These are phyloP conservation scores for Daphoenositta chrysoptera DNA, from an alignment of 2,113 vertebrate genomes.

Conservation along the genomic window DNA sequence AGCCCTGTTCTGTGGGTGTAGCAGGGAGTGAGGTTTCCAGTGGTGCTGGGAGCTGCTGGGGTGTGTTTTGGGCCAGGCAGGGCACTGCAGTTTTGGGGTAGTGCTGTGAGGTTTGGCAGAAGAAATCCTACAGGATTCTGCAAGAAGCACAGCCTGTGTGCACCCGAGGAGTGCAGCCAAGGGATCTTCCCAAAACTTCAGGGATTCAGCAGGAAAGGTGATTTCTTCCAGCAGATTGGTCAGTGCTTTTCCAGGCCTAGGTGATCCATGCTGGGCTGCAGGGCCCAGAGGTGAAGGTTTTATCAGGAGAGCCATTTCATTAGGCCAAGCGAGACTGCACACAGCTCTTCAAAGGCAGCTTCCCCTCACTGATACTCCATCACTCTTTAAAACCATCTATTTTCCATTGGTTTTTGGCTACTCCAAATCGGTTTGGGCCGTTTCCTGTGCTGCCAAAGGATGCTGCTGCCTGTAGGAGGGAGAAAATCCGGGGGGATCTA, in stretches of 20 bases:
- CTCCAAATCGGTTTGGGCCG: neutral
- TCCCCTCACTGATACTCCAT: neutral
- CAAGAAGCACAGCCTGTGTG: neutral
- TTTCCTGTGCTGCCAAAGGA: neutral
- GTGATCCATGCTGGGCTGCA: neutral
- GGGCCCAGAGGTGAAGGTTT: neutral
- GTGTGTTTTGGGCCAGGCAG: neutral
- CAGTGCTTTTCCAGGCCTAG: neutral
- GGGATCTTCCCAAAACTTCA: neutral
- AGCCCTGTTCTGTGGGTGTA: neutral
- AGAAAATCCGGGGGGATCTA: neutral
- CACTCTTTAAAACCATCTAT: neutral
- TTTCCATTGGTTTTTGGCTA: fast-evolving
- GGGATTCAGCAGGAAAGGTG: neutral
- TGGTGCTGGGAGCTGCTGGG: neutral
- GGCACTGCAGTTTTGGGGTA: neutral
- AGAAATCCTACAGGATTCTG: neutral
- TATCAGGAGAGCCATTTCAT: neutral
- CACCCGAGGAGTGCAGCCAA: neutral
- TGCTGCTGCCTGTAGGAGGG: neutral
- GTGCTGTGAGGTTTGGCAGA: neutral
- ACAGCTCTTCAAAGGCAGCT: neutral
- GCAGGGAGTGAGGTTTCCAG: neutral
- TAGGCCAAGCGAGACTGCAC: neutral
- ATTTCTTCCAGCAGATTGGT: neutral